phyloP scores from a whole-genome alignment of 2,888 invertebrate genomes.

The Crematogaster levior region DNA sequence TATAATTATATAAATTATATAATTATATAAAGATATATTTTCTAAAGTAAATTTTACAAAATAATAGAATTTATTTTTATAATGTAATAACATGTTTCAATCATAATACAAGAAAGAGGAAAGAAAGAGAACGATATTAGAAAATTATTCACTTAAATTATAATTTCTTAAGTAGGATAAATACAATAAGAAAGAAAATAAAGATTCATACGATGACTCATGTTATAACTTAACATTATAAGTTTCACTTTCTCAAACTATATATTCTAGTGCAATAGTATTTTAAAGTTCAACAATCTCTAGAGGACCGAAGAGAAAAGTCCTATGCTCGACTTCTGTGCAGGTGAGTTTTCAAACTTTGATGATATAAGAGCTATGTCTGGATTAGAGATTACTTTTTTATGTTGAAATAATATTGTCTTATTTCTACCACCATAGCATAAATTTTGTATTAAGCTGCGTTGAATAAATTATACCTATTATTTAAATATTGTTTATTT shows the following conservation, averaged over 20 bases:
- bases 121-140: not conserved
- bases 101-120: too few species aligned
- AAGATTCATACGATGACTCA: slow-evolving; percentile 17
- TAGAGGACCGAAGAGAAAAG: slow-evolving; percentile 7
- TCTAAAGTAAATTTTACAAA: not conserved
- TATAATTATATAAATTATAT: too few species aligned
- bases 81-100: not conserved
- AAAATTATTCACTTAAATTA: not conserved
- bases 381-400: slow-evolving; percentile 4
- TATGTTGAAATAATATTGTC: not conserved
- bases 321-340: slow-evolving; percentile 1
- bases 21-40: not conserved
- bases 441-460: not conserved
- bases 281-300: not conserved
- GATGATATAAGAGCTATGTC: not conserved
- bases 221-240: not conserved
- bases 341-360: slow-evolving; percentile 37
- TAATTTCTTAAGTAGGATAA: not conserved
- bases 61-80: not conserved
- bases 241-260: slow-evolving; percentile 19
- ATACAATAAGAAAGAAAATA: not conserved
- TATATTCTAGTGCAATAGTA: slow-evolving; percentile 17
- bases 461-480: not conserved
- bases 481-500: not conserved
- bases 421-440: not conserved